These are phyloP conservation scores for Laodelphax striatellus DNA, from an alignment of 1,140 invertebrate genomes.

Conservation along the genomic window DNA sequence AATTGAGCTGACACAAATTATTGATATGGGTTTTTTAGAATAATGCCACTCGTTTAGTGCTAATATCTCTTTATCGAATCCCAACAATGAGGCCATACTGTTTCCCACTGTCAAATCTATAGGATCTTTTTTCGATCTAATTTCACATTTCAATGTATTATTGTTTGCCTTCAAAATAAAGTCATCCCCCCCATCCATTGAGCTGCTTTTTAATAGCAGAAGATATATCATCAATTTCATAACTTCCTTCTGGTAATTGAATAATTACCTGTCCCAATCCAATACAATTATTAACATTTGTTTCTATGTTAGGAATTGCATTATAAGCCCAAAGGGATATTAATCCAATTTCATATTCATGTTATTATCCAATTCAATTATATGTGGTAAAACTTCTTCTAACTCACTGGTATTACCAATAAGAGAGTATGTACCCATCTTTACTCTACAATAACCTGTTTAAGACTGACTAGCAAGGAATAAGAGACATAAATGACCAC, in stretches of 20 bases:
- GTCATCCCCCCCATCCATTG: background rate
- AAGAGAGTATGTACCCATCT: too few species aligned
- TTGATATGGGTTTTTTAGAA: constrained; percentile 3
- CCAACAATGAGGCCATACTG: background rate
- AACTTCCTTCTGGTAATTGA: too few species aligned
- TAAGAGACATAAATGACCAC: constrained; percentile 3
- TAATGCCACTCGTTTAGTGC: background rate
- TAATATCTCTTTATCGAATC: constrained; percentile 1
- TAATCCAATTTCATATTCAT: constrained; percentile 1
- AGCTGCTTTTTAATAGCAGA: too few species aligned
- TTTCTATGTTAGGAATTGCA: background rate
- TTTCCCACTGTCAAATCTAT: constrained; percentile 1
- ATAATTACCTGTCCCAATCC: too few species aligned
- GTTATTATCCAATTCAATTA: background rate
- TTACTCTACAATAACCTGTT: background rate
- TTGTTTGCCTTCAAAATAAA: background rate
- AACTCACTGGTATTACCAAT: background rate
- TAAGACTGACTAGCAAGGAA: background rate
- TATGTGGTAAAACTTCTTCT: background rate
- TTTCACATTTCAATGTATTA: background rate
- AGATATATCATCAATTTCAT: too few species aligned
- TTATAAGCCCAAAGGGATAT: background rate
- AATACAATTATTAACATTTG: background rate
- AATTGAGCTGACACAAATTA: constrained; percentile 6
- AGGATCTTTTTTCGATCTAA: background rate